Evolutionary conservation across 2,888 invertebrate genomes (phyloP).

Genomic region (Thereva unica): DNA sequence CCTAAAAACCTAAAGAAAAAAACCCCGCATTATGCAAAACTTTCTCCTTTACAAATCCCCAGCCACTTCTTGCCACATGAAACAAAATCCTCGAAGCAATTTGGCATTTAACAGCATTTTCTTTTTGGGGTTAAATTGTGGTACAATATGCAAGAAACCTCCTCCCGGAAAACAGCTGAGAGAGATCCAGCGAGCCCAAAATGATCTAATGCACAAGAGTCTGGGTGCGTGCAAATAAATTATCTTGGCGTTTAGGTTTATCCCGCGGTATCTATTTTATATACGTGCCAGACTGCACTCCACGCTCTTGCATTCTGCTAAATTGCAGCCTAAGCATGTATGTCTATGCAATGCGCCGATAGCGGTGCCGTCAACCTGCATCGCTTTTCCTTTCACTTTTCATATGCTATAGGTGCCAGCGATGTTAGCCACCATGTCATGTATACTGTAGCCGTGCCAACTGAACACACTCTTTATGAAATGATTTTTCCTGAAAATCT

Average conservation of each 20-base stretch:
- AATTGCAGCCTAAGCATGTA: conserved; percentile 16
- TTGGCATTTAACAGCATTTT: too few species aligned
- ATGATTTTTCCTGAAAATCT: not conserved
- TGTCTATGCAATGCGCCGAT: conserved; percentile 18
- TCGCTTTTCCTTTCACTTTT: conserved; percentile 42
- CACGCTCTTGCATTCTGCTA: not conserved
- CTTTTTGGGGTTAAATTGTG: too few species aligned
- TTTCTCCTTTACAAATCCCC: too few species aligned
- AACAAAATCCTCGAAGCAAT: too few species aligned
- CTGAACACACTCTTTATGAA: too few species aligned
- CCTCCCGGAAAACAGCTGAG: too few species aligned
- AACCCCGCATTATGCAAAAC: too few species aligned
- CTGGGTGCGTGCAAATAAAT: conserved; percentile 43
- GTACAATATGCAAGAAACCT: too few species aligned
- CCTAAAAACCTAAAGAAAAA: too few species aligned
- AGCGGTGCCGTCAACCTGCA: conserved; percentile 39
- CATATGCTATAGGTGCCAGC: conserved; percentile 20
- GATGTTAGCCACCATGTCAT: too few species aligned
- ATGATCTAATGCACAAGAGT: conserved; percentile 24
- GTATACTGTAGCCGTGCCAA: too few species aligned
- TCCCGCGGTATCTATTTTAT: conserved; percentile 17
- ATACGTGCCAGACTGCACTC: conserved; percentile 23
- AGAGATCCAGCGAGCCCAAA: conserved; percentile 10
- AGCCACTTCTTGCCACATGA: too few species aligned
- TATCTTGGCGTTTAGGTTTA: conserved; percentile 40